These are phyloP conservation scores for Nansenia antarctica DNA, from an alignment of 2,113 vertebrate genomes.

Conservation along the genomic window DNA sequence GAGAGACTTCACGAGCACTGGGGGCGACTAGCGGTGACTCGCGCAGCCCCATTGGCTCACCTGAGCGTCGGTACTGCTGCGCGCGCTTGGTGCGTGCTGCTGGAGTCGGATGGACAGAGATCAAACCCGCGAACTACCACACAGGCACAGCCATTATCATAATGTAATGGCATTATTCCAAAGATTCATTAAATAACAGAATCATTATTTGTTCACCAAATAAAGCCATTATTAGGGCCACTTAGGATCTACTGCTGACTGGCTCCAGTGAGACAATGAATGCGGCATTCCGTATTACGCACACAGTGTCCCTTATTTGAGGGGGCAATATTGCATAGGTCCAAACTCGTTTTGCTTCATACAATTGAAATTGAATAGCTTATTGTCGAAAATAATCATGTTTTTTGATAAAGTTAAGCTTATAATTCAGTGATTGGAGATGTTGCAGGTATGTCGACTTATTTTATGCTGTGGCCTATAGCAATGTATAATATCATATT, in stretches of 20 bases:
- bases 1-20: slow-evolving; percentile 81
- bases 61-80: slow-evolving; percentile 70
- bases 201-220: too few species aligned
- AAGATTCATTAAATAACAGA: too few species aligned
- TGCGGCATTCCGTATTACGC: background rate
- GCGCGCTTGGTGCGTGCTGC: slow-evolving; percentile 62
- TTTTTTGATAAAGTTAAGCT: background rate
- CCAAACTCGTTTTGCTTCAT: background rate
- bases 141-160: too few species aligned
- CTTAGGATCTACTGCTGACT: background rate
- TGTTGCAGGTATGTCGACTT: background rate
- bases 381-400: background rate
- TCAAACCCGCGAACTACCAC: too few species aligned
- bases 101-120: background rate
- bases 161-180: too few species aligned
- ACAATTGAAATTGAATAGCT: background rate
- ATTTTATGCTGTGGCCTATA: too few species aligned
- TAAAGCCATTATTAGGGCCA: background rate
- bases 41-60: slow-evolving; percentile 81
- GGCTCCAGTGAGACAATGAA: too few species aligned
- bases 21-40: slow-evolving; percentile 86
- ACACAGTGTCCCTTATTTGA: too few species aligned
- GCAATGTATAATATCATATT: too few species aligned
- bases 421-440: background rate
- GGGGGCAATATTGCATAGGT: background rate